phyloP scores from a whole-genome alignment of 2,113 vertebrate species.

The Psilopsiagon aymara region DNA sequence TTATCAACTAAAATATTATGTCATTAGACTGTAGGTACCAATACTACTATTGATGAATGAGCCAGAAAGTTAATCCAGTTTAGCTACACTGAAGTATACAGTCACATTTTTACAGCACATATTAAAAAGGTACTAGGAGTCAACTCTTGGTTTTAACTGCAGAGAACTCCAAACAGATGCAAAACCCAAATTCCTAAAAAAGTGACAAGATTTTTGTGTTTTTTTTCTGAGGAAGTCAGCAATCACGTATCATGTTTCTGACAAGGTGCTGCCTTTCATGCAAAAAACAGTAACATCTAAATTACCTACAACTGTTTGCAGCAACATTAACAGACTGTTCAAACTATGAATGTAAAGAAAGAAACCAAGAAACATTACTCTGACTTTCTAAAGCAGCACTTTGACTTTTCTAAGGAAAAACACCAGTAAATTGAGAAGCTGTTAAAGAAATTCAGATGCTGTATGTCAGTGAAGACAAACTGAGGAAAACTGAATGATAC shows the following conservation, averaged over 20 bases:
- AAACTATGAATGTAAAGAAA: background rate
- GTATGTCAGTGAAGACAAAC: background rate
- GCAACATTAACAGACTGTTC: background rate
- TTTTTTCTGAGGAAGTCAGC: background rate
- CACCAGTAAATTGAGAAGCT: background rate
- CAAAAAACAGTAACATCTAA: background rate
- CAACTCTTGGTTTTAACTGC: background rate
- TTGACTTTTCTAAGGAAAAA: background rate
- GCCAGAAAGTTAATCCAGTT: background rate
- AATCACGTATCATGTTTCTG: background rate
- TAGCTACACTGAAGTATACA: background rate
- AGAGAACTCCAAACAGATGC: background rate
- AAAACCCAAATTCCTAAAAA: background rate
- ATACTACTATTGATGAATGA: background rate
- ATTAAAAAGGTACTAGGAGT: background rate
- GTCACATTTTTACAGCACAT: background rate
- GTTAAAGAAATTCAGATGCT: background rate
- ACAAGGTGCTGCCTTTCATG: background rate
- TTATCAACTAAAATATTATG: background rate
- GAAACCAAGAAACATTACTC: background rate
- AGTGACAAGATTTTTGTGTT: background rate
- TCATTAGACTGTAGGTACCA: background rate
- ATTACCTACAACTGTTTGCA: background rate
- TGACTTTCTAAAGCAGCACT: background rate
- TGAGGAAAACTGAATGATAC: background rate